phyloP scores from a whole-genome alignment of 1,140 invertebrate species.

The Xylocopa sonorina region DNA sequence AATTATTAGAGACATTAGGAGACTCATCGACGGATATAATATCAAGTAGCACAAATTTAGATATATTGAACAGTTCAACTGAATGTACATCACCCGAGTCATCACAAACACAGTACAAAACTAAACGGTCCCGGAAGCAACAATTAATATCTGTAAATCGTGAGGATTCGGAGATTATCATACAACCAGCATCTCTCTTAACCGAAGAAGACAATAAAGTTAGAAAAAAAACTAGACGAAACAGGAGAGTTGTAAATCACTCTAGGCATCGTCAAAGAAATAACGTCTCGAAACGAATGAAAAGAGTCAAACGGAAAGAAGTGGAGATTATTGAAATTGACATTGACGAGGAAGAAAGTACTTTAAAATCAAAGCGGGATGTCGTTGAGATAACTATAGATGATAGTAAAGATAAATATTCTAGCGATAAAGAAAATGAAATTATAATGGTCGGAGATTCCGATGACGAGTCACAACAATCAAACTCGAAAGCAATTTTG shows the following conservation, averaged over 20 bases:
- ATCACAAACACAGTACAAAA: slow-evolving; percentile 58
- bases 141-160: slow-evolving; percentile 78
- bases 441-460: slow-evolving; percentile 79
- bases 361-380: slow-evolving; percentile 44
- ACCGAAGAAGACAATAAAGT: slow-evolving; percentile 71
- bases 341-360: slow-evolving; percentile 72
- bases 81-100: slow-evolving; percentile 18
- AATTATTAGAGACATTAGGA: slow-evolving; percentile 42
- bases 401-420: slow-evolving; percentile 77
- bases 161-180: slow-evolving; percentile 79
- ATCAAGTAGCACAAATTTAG: slow-evolving; percentile 39
- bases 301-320: slow-evolving; percentile 62
- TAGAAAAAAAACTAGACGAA: slow-evolving; percentile 71
- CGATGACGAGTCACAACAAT: slow-evolving; percentile 53
- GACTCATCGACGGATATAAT: slow-evolving; percentile 32
- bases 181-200: slow-evolving; percentile 75
- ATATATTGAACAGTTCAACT: slow-evolving; percentile 33
- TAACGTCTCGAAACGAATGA: slow-evolving; percentile 64
- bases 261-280: slow-evolving; percentile 65
- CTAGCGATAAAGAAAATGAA: slow-evolving; percentile 81
- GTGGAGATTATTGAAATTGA: slow-evolving; percentile 80
- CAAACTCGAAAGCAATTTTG: slow-evolving; percentile 53
- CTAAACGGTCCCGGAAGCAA: slow-evolving; percentile 79
- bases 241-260: slow-evolving; percentile 63
- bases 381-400: slow-evolving; percentile 76